Evolutionary conservation across 2,113 vertebrate species (phyloP).

Genomic region (Psittacus erithacus): DNA sequence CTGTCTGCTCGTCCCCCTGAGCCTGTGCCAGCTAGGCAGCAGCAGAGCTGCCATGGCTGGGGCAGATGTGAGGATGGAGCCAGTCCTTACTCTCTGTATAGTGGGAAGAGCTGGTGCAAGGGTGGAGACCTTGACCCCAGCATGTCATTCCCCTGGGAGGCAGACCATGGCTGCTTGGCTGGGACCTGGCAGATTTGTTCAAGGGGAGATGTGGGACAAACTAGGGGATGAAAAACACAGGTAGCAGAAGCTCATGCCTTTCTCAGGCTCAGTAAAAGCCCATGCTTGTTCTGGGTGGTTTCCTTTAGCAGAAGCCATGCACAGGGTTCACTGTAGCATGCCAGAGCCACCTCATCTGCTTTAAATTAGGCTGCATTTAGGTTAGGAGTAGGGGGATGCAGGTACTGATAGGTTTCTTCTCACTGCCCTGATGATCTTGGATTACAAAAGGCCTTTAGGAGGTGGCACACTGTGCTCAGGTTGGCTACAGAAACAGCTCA

Average conservation of each 20-base stretch:
- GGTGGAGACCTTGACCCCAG: background rate
- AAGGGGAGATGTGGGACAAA: background rate
- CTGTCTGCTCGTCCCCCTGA: background rate
- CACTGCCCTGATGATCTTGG: background rate
- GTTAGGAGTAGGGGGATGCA: background rate
- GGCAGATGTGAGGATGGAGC: background rate
- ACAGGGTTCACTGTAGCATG: accelerated
- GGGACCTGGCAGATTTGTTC: background rate
- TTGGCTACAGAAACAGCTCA: background rate
- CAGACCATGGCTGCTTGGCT: background rate
- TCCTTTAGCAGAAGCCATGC: background rate
- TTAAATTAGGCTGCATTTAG: too few species aligned
- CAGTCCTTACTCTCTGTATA: background rate
- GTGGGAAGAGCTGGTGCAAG: background rate
- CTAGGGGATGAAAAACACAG: accelerated
- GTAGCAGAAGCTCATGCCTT: background rate
- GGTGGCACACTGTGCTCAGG: background rate
- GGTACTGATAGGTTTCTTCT: background rate
- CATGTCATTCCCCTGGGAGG: background rate
- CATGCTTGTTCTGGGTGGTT: background rate
- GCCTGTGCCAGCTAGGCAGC: background rate
- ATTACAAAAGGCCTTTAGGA: background rate
- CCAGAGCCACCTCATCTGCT: background rate
- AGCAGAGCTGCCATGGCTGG: background rate
- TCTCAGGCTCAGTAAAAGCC: background rate